Conservation (phyloP, 2,797 vertebrate genomes). For the Sylvilagus floridanus region DNA sequence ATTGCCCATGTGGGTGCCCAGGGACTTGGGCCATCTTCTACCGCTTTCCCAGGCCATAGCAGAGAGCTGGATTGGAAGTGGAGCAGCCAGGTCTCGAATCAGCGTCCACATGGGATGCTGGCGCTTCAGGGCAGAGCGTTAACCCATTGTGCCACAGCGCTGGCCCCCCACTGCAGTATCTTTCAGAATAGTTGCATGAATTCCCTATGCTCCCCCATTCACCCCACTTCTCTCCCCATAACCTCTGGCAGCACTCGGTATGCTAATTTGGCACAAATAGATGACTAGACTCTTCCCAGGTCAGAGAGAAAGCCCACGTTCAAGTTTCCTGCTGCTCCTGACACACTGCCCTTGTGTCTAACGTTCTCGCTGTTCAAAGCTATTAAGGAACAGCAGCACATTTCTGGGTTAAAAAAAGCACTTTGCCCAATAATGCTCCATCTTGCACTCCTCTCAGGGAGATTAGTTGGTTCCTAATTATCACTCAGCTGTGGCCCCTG, state of each 20-base stretch:
- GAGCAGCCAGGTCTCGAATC: no score
- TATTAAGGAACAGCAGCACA: conserved; percentile 20
- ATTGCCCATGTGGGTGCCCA: no score
- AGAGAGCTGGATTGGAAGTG: no score
- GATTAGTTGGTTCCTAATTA: conserved; percentile 47
- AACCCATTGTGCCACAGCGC: no score
- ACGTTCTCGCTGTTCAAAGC: conserved; percentile 37
- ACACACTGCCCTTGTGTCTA: neutral
- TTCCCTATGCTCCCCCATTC: neutral
- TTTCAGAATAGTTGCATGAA: neutral
- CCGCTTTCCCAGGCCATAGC: no score
- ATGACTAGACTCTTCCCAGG: neutral
- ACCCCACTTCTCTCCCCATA: neutral
- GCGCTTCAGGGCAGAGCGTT: no score
- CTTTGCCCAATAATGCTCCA: conserved; percentile 33
- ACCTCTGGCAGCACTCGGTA: neutral
- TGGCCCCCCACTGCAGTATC: neutral
- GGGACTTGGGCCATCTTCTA: no score
- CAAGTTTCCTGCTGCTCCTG: neutral
- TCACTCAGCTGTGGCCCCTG: conserved; percentile 34
- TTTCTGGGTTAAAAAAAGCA: neutral
- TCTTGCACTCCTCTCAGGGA: conserved; percentile 48
- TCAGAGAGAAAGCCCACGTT: neutral
- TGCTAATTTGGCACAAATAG: neutral
- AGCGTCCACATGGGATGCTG: no score